Percentiles rank a stretch among this genome's conserved stretches.
Evolutionary conservation across 2,888 invertebrate species (phyloP).

Genomic region (Harmothoe impar): DNA sequence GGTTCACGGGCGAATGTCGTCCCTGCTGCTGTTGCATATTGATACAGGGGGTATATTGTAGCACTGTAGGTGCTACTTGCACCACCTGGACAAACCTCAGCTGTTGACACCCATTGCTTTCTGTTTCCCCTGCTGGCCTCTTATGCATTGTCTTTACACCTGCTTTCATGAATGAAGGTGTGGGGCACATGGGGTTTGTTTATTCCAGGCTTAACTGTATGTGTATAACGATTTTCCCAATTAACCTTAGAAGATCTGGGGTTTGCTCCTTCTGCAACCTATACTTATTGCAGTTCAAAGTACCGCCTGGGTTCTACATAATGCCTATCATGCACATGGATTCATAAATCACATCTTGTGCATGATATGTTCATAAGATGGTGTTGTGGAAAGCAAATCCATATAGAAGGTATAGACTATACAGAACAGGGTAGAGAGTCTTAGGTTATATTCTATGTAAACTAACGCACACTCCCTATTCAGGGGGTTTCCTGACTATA

Average conservation of each 20-base stretch:
- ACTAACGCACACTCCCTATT: not conserved
- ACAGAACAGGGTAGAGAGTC: no score
- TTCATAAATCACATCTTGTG: no score
- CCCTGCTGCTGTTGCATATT: not conserved
- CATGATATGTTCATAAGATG: no score
- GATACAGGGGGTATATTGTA: not conserved
- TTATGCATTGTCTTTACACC: constrained; percentile 1
- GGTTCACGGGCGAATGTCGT: not conserved
- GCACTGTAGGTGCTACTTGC: not conserved
- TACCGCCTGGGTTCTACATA: no score
- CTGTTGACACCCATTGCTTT: constrained; percentile 12
- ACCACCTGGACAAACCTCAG: not conserved
- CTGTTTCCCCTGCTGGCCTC: not conserved
- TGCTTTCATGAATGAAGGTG: not conserved
- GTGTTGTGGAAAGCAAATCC: no score
- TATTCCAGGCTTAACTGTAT: not conserved
- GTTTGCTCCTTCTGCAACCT: no score
- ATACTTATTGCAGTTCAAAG: no score
- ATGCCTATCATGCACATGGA: no score
- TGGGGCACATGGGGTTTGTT: not conserved
- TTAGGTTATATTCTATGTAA: not conserved
- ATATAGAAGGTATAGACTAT: no score
- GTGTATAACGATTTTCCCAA: not conserved
- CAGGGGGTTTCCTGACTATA: not conserved
- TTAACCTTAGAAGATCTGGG: not conserved